Percentiles rank a stretch among this genome's conserved stretches.
phyloP scores from a whole-genome alignment of 2,113 vertebrate species.

The Nansenia antarctica region DNA sequence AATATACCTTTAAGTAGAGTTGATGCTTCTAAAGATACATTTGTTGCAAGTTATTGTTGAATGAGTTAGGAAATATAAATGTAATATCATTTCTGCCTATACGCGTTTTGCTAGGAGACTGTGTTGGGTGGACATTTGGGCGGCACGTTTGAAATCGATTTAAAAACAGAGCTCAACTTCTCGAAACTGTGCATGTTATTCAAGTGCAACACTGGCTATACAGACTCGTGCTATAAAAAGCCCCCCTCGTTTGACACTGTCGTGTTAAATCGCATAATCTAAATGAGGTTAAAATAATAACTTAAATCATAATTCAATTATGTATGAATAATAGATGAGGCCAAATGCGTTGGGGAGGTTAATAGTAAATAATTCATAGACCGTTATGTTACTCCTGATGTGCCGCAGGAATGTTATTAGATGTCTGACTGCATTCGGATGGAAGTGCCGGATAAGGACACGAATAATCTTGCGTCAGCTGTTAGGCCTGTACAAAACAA shows the following conservation, averaged over 20 bases:
- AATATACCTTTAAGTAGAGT: no score
- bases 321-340: conserved; percentile 58
- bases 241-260: neutral
- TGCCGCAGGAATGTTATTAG: conserved; percentile 60
- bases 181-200: no score
- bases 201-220: no score
- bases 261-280: conserved; percentile 19
- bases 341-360: conserved; percentile 68
- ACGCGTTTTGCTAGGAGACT: no score
- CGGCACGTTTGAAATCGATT: no score
- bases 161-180: no score
- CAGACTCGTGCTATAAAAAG: no score
- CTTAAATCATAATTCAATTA: conserved; percentile 40
- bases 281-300: conserved; percentile 44
- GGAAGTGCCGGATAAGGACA: conserved; percentile 35
- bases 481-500: neutral
- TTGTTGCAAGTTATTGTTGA: no score
- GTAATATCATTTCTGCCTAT: no score
- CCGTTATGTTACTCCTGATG: conserved; percentile 44
- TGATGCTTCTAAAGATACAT: no score
- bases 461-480: neutral
- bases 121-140: no score
- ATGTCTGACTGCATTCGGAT: conserved; percentile 20
- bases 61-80: no score
- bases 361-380: conserved; percentile 61